Base-by-base conservation (phyloP, 2,888 invertebrate genomes). In the Elegia similella region DNA sequence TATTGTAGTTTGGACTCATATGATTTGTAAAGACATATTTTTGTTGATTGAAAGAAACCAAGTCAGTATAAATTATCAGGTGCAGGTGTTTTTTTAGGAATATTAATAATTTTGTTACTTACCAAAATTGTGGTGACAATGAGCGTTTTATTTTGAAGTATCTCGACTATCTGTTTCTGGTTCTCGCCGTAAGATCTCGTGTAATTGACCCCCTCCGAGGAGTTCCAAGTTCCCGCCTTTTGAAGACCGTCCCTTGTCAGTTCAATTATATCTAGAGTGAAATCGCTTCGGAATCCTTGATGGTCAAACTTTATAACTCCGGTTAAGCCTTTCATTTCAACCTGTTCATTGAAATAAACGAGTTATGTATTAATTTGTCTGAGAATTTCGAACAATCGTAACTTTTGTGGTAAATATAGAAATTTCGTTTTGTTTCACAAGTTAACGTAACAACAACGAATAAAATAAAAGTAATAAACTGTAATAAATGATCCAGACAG, bases 231-330 rank as follows among this genome's bases (percentile, higher is more conserved):
- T 43, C 97, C 97, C 60, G 97, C 96, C 84, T 96, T 96, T 74
- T 95, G 94, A 55, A 97, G 89, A 0, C 97, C 97, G 59, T 95
- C 95, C 68, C 96, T 95, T 56, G 95, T 95, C 64, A 98, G 92
- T 83, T 98, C 98, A 64, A 99, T 95, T 68, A 99, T 96, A 80
- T 98, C 98, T 68, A 99, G 92, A 64, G 95, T 95, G 80, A 98
- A 98, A 83, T 98, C 96, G 48, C 97, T 96, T 60, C 99, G 93
- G 85, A 97, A 97, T 56, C 99, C 98, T 89, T 97, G 96, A 85
- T 96, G 96, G 88, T 98, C 98, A 85, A 98, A 98, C 88, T 97
- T 97, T 73, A 98, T 97, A 58, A 95, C 94, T 64, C 98, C 98
- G 0, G 98, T 98, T 68, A 98, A 90, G n/a, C 98, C 98, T 70